These are phyloP conservation scores for Callipepla squamata DNA, from an alignment of 2,113 vertebrate species.

Conservation along the genomic window DNA sequence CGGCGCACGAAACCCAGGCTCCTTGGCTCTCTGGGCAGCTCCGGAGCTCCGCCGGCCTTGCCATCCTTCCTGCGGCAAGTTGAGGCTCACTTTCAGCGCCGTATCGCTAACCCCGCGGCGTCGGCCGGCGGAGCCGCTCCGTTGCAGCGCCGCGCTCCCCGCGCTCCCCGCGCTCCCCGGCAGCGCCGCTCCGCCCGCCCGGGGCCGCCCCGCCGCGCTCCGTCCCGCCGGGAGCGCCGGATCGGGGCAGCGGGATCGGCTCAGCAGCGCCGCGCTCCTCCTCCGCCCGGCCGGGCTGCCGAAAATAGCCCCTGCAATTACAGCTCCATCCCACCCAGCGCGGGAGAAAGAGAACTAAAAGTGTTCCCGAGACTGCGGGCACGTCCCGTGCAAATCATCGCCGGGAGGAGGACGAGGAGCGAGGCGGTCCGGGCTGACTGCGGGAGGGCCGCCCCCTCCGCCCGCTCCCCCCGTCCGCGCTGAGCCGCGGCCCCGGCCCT, in stretches of 20 bases:
- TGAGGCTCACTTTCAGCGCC: slow-evolving; percentile 26
- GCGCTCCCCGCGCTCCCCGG: too few species aligned
- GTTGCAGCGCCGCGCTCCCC: too few species aligned
- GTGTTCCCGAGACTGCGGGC: background rate
- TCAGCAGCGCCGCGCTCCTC: background rate
- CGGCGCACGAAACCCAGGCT: slow-evolving; percentile 18
- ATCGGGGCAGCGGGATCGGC: too few species aligned
- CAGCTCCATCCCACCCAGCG: slow-evolving; percentile 2
- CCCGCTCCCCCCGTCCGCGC: background rate
- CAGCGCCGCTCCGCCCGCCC: too few species aligned
- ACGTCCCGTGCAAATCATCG: background rate
- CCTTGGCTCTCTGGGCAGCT: slow-evolving; percentile 20
- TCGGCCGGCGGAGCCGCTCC: background rate
- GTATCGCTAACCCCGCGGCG: background rate
- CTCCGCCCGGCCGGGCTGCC: background rate
- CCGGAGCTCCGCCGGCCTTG: slow-evolving; percentile 13
- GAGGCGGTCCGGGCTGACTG: background rate
- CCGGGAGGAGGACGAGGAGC: background rate
- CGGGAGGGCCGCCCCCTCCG: too few species aligned
- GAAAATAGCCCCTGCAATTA: slow-evolving; percentile 39
- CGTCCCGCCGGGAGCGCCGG: too few species aligned
- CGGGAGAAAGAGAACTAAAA: slow-evolving; percentile 12
- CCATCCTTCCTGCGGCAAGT: slow-evolving; percentile 59
- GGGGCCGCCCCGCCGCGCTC: too few species aligned
- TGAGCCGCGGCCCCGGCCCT: too few species aligned